A percentile compares a stretch with the other conserved stretches of the same genome.
Conservation (phyloP, 2,113 vertebrate genomes). For the Channa maculata region DNA sequence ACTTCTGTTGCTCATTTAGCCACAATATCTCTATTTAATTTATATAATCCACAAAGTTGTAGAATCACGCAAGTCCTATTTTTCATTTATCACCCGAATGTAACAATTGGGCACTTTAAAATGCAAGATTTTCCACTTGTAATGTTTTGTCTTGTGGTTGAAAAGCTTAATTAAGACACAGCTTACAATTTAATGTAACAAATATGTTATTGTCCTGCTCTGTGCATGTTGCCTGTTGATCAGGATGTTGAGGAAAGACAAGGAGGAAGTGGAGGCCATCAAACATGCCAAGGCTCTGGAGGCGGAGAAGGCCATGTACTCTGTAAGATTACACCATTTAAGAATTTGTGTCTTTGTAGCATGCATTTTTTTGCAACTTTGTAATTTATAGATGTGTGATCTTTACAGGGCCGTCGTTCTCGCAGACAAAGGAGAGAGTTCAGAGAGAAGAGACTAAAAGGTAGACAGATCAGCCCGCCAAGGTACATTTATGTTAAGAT, state of each 20-base stretch:
- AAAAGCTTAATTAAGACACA: too few relatives aligned
- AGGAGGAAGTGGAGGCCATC: conserved; percentile 96
- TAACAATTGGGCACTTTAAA: too few relatives aligned
- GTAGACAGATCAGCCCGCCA: conserved; percentile 95
- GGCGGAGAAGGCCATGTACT: conserved; percentile 98
- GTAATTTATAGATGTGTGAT: not conserved
- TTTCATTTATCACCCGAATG: too few relatives aligned
- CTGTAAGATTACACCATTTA: conserved; percentile 82
- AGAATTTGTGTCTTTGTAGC: not conserved
- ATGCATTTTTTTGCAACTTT: not conserved
- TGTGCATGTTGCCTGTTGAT: conserved; percentile 22
- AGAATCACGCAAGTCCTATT: too few relatives aligned
- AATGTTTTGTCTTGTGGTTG: too few relatives aligned
- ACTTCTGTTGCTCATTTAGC: too few relatives aligned
- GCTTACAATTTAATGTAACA: too few relatives aligned
- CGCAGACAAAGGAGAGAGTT: conserved; percentile 95
- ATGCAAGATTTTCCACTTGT: not conserved
- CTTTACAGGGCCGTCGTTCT: conserved; percentile 90
- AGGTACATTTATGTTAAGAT: conserved; percentile 81
- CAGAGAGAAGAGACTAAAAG: conserved; percentile 94
- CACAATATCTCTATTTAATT: too few relatives aligned
- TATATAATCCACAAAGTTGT: too few relatives aligned
- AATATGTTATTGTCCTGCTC: not conserved
- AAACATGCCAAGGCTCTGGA: conserved; percentile 97
- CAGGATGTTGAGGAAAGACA: conserved; percentile 97